phyloP scores from a whole-genome alignment of 2,797 vertebrate genomes.

The Megaceryle alcyon region DNA sequence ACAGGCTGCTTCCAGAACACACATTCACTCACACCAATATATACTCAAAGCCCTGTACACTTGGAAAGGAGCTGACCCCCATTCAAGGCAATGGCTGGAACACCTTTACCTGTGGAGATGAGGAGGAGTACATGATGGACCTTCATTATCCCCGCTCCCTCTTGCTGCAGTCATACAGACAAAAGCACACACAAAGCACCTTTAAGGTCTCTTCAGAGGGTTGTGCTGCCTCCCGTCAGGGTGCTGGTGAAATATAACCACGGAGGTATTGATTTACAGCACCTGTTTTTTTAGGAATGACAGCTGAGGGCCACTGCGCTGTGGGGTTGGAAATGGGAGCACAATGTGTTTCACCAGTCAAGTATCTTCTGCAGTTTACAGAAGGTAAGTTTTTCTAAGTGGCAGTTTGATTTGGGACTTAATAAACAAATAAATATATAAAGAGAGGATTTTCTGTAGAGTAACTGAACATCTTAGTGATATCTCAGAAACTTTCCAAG shows the following conservation, averaged over 20 bases:
- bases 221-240: not conserved
- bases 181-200: not conserved
- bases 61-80: not conserved
- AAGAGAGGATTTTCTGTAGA: not conserved
- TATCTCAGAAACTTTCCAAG: not conserved
- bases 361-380: not conserved
- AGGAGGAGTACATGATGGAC: not conserved
- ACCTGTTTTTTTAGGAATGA: conserved; percentile 73
- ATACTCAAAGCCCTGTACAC: fast-evolving
- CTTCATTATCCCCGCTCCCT: conserved; percentile 36
- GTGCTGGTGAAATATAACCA: not conserved
- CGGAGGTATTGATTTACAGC: conserved; percentile 65
- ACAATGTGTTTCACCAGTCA: not conserved
- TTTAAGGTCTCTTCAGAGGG: not conserved
- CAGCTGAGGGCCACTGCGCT: conserved; percentile 72
- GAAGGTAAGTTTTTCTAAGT: not conserved
- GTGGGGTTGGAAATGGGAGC: not conserved
- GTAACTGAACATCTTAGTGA: not conserved
- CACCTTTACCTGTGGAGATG: conserved; percentile 66
- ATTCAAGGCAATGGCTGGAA: not conserved
- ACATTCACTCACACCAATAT: fast-evolving
- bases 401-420: not conserved
- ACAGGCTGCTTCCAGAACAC: not conserved
- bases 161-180: not conserved
- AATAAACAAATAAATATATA: not conserved